Conservation (phyloP, 2,797 vertebrate species). For the Xiphophorus birchmanni region DNA sequence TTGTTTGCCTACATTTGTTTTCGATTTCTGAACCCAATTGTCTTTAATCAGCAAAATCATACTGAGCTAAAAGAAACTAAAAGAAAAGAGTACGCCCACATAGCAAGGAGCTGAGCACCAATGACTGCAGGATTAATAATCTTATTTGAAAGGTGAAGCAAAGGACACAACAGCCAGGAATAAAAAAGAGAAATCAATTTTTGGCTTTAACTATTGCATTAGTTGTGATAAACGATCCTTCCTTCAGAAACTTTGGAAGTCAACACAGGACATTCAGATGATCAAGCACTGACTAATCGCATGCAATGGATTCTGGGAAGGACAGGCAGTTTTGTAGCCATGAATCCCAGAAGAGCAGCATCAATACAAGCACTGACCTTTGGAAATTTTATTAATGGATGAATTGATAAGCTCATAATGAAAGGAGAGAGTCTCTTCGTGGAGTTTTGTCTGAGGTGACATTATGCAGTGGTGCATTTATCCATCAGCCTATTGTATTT, state of each 20-base stretch:
- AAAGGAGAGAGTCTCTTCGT: slow-evolving; percentile 39
- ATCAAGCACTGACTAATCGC: slow-evolving; percentile 71
- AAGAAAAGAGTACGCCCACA: slow-evolving; percentile 50
- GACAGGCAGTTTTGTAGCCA: slow-evolving; percentile 68
- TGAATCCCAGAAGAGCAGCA: slow-evolving; percentile 61
- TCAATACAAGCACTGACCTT: slow-evolving; percentile 74
- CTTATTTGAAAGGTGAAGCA: slow-evolving; percentile 45
- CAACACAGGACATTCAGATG: slow-evolving; percentile 59
- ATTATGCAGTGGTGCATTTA: slow-evolving; percentile 28
- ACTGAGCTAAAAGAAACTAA: slow-evolving; percentile 29
- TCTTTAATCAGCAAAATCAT: slow-evolving; percentile 36
- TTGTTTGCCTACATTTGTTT: background rate
- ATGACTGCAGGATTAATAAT: slow-evolving; percentile 48
- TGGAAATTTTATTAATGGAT: slow-evolving; percentile 67
- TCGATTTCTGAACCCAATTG: slow-evolving; percentile 36
- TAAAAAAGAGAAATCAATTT: slow-evolving; percentile 64
- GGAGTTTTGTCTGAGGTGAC: slow-evolving; percentile 22
- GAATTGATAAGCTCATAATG: slow-evolving; percentile 57
- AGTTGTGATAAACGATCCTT: slow-evolving; percentile 65
- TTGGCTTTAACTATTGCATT: slow-evolving; percentile 70
- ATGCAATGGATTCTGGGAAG: slow-evolving; percentile 73
- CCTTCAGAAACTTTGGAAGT: slow-evolving; percentile 54
- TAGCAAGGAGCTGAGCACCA: slow-evolving; percentile 42
- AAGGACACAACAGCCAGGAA: slow-evolving; percentile 42
- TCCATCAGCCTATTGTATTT: slow-evolving; percentile 19